Evolutionary conservation across 2,888 invertebrate species (phyloP), one percentile per base, ranked within the genome.

Genomic region (Palloptera scutellata): DNA sequence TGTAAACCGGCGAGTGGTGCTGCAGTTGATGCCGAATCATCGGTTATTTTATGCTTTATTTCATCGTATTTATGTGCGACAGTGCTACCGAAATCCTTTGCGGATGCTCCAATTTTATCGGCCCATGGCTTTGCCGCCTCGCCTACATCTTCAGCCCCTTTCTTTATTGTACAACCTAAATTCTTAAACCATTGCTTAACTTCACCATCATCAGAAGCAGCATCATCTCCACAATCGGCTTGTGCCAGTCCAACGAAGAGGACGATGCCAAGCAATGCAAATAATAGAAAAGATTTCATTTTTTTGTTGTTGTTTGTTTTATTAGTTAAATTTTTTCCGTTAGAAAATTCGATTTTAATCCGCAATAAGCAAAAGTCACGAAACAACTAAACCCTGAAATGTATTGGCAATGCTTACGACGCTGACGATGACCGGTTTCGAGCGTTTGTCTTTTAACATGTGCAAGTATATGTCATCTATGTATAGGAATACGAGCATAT

Each of bases 21-120:
- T 1, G 63, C 48, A 20, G 62, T 48, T 5, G 19, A 5, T n/a
- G 59, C 43, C 8, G 63, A 51, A 8, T 70, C 69, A 19, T 81
- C 82, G 57, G 72, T 77, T n/a, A 83, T 69, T 45, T 78, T 81
- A 19, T 82, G 80, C 74, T 82, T 83, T 1, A 83, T 20, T 53
- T 81, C 78, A 42, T 80, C 78, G 60, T 81, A 83, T 30, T 81
- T 83, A 11, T 82, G 75, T 8, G 75, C 78, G 5, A 83, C 80
- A 13, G 72, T 67, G 42, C 55, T 77, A 15, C 80, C 77, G 1
- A 83, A 69, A 1, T 82, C 79, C 73, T 83, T 83, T 53, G 83
- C 81, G 0, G 79, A 74, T 11, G 74, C 74, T 5, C 81, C 77
- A 10, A 84, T 76, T 57, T 81, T 81, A 0, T 78, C 78, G 1